Evolutionary conservation across 2,797 vertebrate species (phyloP).

Genomic region (Triplophysa yarkandensis): DNA sequence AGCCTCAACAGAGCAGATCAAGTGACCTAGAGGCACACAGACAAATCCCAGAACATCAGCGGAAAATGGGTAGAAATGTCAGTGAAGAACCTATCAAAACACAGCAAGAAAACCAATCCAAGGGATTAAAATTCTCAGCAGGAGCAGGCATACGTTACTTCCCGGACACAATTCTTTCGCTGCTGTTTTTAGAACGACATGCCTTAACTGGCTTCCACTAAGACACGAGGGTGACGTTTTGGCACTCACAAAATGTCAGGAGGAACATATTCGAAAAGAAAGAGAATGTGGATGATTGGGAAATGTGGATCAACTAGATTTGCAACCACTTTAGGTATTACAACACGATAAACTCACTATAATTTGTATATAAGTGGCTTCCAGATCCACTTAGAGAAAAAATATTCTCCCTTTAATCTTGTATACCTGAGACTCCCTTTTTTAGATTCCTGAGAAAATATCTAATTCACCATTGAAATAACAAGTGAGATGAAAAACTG

Average conservation of each 20-base stretch:
- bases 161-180: background rate
- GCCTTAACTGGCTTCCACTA: constrained; percentile 10
- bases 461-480: background rate
- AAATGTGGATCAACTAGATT: no score
- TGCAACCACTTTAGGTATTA: no score
- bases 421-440: background rate
- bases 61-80: constrained; percentile 12
- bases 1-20: background rate
- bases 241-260: background rate
- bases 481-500: background rate
- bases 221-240: constrained; percentile 1
- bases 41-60: constrained; percentile 8
- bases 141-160: constrained; percentile 5
- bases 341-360: no score
- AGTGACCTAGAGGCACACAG: constrained; percentile 10
- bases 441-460: background rate
- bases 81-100: background rate
- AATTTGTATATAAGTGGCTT: no score
- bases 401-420: background rate
- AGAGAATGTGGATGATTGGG: no score
- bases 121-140: constrained; percentile 5
- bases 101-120: constrained; percentile 6
- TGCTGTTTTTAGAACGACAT: background rate
- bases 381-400: no score
- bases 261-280: background rate